phyloP scores from a whole-genome alignment of 2,113 vertebrate species.

The Salvelinus sp. region DNA sequence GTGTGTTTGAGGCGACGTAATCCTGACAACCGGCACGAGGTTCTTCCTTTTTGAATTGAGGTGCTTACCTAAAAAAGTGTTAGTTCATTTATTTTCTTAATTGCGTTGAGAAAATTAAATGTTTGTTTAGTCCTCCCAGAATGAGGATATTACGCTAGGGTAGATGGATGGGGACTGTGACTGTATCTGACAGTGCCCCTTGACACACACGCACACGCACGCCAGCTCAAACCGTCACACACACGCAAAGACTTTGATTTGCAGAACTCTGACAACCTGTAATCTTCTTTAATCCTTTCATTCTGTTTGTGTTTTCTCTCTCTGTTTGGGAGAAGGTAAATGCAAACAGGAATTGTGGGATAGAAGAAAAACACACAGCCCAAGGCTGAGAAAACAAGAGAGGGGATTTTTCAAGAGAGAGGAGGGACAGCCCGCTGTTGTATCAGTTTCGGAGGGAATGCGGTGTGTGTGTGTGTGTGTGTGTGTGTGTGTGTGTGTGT shows the following conservation, averaged over 20 bases:
- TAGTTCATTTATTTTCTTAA: no score
- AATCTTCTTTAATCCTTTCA: constrained; percentile 69
- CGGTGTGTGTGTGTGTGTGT: constrained; percentile 7
- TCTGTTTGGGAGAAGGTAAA: constrained; percentile 67
- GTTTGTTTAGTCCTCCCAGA: no score
- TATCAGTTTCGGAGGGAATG: constrained; percentile 26
- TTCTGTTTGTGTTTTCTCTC: constrained; percentile 71
- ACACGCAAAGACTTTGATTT: constrained; percentile 45
- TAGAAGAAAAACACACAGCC: constrained; percentile 70
- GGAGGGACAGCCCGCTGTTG: background rate
- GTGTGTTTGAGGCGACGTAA: no score
- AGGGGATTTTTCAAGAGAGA: constrained; percentile 45
- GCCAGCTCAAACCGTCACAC: constrained; percentile 16
- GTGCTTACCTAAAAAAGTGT: no score
- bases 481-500: background rate
- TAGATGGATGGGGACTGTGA: background rate
- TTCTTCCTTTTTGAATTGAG: no score
- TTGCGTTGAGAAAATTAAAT: no score
- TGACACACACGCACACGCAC: constrained; percentile 13
- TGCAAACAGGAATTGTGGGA: constrained; percentile 74
- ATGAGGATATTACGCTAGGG: no score
- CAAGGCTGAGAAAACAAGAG: constrained; percentile 66
- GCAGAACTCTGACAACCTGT: constrained; percentile 58
- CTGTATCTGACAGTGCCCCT: background rate
- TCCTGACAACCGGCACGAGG: no score